phyloP scores from a whole-genome alignment of 2,113 vertebrate genomes.

The Theropithecus gelada region DNA sequence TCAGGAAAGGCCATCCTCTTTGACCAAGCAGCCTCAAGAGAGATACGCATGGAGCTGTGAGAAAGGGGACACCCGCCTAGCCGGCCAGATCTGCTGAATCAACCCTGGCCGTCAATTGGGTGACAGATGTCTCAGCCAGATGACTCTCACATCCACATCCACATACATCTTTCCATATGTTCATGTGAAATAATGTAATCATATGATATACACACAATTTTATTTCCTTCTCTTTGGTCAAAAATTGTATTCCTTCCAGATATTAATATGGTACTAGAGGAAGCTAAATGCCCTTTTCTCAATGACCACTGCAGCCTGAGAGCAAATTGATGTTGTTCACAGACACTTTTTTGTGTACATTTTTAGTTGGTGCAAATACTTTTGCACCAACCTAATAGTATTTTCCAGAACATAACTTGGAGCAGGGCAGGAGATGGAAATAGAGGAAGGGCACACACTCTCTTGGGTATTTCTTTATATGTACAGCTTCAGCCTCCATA shows the following conservation, averaged over 20 bases:
- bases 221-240: slow-evolving; percentile 1
- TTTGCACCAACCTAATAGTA: no score
- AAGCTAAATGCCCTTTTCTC: neutral
- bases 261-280: neutral
- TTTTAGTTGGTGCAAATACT: no score
- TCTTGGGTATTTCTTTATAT: neutral
- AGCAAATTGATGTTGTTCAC: neutral
- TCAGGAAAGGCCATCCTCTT: neutral
- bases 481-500: neutral
- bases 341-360: neutral
- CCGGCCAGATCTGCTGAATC: neutral
- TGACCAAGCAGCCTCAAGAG: neutral
- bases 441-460: neutral
- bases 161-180: neutral
- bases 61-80: neutral
- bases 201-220: neutral
- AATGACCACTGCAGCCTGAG: neutral
- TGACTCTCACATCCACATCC: neutral
- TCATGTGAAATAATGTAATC: neutral
- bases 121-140: neutral
- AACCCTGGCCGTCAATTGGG: neutral
- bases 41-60: neutral
- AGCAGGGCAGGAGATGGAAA: neutral
- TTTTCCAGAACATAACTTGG: neutral
- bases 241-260: neutral